Evolutionary conservation across 2,113 vertebrate genomes (phyloP).

Genomic region (Oxyruncus cristatus): DNA sequence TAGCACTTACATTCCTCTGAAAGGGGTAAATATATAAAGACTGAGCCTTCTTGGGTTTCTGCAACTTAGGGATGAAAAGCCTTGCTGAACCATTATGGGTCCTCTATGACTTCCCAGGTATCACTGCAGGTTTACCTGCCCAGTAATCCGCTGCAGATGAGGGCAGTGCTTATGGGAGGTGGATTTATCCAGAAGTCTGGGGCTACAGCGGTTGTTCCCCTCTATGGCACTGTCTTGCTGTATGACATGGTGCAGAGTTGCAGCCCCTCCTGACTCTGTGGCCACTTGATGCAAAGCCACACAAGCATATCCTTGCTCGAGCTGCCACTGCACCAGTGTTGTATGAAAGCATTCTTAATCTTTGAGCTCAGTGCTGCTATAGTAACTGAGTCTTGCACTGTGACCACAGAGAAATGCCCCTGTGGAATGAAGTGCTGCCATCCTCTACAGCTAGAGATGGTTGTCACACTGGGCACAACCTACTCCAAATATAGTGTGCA

Average conservation of each 20-base stretch:
- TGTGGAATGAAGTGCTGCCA: not conserved
- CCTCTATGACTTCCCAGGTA: not conserved
- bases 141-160: not conserved
- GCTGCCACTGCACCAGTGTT: no score
- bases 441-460: not conserved
- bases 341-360: not conserved
- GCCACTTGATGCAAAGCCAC: not conserved
- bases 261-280: not conserved
- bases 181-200: accelerated
- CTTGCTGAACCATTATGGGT: not conserved
- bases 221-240: not conserved
- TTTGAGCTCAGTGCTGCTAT: not conserved
- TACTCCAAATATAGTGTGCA: not conserved
- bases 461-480: not conserved
- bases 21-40: not conserved
- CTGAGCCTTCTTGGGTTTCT: not conserved
- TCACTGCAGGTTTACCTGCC: not conserved
- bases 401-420: not conserved
- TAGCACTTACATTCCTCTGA: not conserved
- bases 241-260: not conserved
- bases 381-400: not conserved
- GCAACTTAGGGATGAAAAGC: not conserved
- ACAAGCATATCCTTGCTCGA: accelerated
- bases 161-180: not conserved
- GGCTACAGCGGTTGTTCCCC: not conserved